These are phyloP conservation scores for Furcifer pardalis DNA, from an alignment of 2,797 vertebrate genomes.

Conservation along the genomic window DNA sequence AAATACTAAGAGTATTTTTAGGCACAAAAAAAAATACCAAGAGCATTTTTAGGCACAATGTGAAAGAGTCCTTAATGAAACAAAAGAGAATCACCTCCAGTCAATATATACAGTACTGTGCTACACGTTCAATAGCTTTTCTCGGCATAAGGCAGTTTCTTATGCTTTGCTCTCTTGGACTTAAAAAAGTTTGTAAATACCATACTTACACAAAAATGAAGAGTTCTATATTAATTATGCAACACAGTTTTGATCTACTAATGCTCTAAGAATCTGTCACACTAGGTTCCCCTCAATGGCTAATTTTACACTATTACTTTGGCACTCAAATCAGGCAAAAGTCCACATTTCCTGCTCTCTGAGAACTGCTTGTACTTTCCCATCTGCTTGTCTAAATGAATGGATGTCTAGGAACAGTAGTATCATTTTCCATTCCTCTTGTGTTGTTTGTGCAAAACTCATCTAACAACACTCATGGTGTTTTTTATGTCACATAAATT, in stretches of 20 bases:
- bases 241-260: constrained; percentile 29
- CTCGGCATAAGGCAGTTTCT: not conserved
- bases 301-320: constrained; percentile 47
- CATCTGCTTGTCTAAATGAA: constrained; percentile 66
- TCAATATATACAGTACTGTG: not conserved
- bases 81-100: not conserved
- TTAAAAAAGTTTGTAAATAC: constrained; percentile 30
- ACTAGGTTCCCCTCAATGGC: constrained; percentile 42
- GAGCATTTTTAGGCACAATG: not conserved
- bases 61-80: not conserved
- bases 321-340: constrained; percentile 34
- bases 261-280: constrained; percentile 27
- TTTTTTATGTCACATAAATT: not conserved
- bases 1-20: not conserved
- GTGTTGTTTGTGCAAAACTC: constrained; percentile 33
- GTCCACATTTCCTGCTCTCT: constrained; percentile 61
- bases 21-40: not conserved
- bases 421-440: not conserved
- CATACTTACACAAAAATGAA: not conserved
- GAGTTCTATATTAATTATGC: not conserved
- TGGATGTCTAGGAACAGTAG: constrained; percentile 62
- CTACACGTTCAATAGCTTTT: not conserved
- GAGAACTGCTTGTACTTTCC: constrained; percentile 62
- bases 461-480: not conserved
- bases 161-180: not conserved